Evolutionary conservation across 2,888 invertebrate genomes (phyloP).

Genomic region (Thymelicus acteon): DNA sequence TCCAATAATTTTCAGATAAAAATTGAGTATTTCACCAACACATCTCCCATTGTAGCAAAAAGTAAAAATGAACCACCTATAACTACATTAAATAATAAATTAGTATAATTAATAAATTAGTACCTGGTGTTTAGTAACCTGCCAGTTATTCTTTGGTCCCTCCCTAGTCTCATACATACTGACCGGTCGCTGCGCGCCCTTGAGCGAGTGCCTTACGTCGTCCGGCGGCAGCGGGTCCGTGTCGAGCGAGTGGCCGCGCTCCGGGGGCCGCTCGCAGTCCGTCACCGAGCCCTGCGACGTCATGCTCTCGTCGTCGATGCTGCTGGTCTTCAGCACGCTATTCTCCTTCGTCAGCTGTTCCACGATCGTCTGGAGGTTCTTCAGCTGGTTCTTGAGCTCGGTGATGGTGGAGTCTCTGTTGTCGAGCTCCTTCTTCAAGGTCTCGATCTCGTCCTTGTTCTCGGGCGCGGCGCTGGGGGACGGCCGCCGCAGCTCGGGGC

Average conservation of each 20-base stretch:
- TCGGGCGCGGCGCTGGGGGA: slow-evolving; percentile 54
- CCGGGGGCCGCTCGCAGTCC: slow-evolving; percentile 60
- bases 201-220: slow-evolving; percentile 75
- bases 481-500: slow-evolving; percentile 48
- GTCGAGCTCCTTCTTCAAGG: slow-evolving; percentile 83
- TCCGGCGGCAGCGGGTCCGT: slow-evolving; percentile 71
- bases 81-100: slow-evolving; percentile 47
- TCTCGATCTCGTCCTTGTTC: slow-evolving; percentile 62
- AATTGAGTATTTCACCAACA: neutral
- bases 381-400: slow-evolving; percentile 86
- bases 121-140: slow-evolving; percentile 86
- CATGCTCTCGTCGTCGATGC: slow-evolving; percentile 75
- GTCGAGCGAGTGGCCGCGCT: slow-evolving; percentile 75
- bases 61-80: slow-evolving; percentile 1
- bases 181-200: slow-evolving; percentile 88
- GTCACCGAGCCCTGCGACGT: slow-evolving; percentile 71
- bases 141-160: slow-evolving; percentile 86
- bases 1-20: no score
- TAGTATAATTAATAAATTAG: slow-evolving; percentile 74
- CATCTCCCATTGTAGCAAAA: neutral
- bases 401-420: slow-evolving; percentile 87
- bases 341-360: slow-evolving; percentile 93
- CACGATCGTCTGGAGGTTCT: slow-evolving; percentile 87
- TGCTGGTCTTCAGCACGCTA: slow-evolving; percentile 87
- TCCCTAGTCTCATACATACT: slow-evolving; percentile 95